These are phyloP conservation scores for Petroica traversi DNA, from an alignment of 2,113 vertebrate species.

Conservation along the genomic window DNA sequence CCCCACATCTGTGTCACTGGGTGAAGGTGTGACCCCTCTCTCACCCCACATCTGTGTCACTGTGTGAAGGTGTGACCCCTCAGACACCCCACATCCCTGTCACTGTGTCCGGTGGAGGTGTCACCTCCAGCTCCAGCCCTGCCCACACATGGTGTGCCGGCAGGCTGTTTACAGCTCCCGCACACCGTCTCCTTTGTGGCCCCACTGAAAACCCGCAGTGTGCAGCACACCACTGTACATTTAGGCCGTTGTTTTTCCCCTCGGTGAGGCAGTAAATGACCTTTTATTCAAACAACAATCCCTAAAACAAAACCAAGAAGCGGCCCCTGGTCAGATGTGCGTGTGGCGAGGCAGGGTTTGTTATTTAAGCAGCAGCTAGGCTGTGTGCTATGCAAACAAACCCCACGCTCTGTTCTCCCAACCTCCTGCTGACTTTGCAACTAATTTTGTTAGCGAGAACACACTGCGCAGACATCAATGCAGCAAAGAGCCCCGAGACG, in stretches of 20 bases:
- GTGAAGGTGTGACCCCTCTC: neutral
- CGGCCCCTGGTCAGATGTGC: neutral
- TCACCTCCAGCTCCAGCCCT: neutral
- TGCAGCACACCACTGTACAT: neutral
- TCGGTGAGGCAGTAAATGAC: constrained; percentile 14
- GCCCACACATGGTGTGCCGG: neutral
- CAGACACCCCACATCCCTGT: neutral
- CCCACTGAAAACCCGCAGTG: neutral
- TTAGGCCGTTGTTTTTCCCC: neutral
- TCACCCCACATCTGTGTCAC: neutral
- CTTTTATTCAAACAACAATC: constrained; percentile 14
- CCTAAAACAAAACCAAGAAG: neutral
- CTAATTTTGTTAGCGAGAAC: constrained; percentile 35
- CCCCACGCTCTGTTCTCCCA: constrained; percentile 3
- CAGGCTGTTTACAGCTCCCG: neutral
- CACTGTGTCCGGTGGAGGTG: rapidly evolving
- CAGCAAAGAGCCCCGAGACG: neutral
- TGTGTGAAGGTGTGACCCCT: neutral
- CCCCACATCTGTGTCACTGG: neutral
- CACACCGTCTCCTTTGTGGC: neutral
- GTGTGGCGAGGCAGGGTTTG: neutral
- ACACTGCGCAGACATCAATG: constrained; percentile 15
- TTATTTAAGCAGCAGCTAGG: constrained; percentile 23
- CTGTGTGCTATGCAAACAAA: constrained; percentile 46
- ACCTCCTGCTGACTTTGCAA: constrained; percentile 59